Percentiles rank a stretch among this genome's conserved stretches.
Evolutionary conservation across 2,113 vertebrate species (phyloP).

Genomic region (Setophaga kirtlandii): DNA sequence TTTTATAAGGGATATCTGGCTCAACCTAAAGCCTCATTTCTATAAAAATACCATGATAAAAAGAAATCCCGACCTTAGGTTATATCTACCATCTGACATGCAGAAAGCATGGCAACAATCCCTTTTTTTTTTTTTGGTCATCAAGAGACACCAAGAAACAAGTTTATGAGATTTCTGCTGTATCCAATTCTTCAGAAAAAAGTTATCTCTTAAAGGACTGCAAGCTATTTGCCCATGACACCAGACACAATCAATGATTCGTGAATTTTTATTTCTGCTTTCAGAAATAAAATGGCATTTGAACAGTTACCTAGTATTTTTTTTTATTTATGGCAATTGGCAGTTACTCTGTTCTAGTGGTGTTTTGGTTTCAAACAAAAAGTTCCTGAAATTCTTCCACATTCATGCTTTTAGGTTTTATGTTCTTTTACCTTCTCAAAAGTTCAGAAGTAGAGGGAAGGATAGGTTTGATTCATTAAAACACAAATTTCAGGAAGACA

Average conservation of each 20-base stretch:
- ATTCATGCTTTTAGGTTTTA: accelerated
- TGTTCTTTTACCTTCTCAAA: not conserved
- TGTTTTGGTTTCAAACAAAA: not conserved
- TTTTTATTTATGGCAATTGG: not conserved
- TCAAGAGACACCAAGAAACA: not conserved
- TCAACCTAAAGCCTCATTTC: not conserved
- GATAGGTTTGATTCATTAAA: not conserved
- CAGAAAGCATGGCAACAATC: not conserved
- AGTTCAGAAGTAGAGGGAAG: not conserved
- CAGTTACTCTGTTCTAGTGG: not conserved
- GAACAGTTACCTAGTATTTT: not conserved
- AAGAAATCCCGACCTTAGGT: not conserved
- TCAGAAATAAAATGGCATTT: not conserved
- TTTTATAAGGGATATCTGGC: not conserved
- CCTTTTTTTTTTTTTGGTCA: not conserved
- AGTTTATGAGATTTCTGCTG: not conserved
- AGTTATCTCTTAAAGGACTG: not conserved
- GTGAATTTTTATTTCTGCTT: not conserved
- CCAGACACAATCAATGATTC: not conserved
- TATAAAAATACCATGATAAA: not conserved
- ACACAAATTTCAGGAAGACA: not conserved
- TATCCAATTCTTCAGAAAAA: not conserved
- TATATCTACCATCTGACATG: not conserved
- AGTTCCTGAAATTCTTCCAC: not conserved
- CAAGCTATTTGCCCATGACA: not conserved